Conservation (phyloP, 2,113 vertebrate species). For the Nibea albiflora region DNA sequence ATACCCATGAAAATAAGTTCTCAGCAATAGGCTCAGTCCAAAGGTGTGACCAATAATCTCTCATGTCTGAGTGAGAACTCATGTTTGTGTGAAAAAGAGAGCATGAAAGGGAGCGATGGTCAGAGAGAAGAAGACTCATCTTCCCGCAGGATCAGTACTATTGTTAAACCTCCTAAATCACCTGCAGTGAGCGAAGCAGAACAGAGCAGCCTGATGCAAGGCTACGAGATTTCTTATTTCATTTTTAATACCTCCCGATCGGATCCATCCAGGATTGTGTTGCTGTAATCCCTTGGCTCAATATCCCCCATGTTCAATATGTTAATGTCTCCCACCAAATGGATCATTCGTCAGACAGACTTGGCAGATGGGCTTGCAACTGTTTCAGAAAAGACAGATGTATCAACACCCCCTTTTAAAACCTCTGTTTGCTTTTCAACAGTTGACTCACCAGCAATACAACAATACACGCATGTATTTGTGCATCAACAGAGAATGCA, state of each 20-base stretch:
- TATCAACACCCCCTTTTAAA: slow-evolving; percentile 65
- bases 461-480: slow-evolving; percentile 54
- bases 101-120: slow-evolving; percentile 33
- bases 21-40: slow-evolving; percentile 39
- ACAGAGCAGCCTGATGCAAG: slow-evolving; percentile 52
- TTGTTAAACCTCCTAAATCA: slow-evolving; percentile 76
- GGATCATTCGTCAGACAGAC: slow-evolving; percentile 71
- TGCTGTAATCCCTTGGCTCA: slow-evolving; percentile 74
- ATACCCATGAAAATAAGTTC: slow-evolving; percentile 59
- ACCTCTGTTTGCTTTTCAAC: slow-evolving; percentile 62
- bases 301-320: slow-evolving; percentile 78
- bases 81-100: slow-evolving; percentile 23
- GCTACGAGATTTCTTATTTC: slow-evolving; percentile 71
- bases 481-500: slow-evolving; percentile 11
- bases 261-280: slow-evolving; percentile 69
- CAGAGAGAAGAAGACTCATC: slow-evolving; percentile 54
- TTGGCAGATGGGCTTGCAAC: slow-evolving; percentile 66
- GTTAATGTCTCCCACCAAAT: slow-evolving; percentile 74
- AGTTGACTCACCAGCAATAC: slow-evolving; percentile 43
- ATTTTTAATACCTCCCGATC: slow-evolving; percentile 76
- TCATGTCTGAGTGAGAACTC: slow-evolving; percentile 12
- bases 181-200: slow-evolving; percentile 59
- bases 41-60: slow-evolving; percentile 43
- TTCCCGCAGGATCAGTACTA: slow-evolving; percentile 62
- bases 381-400: slow-evolving; percentile 73